Conservation (phyloP, 35 echinoderm and acorn worm species). For the Apostichopus japonicus region DNA sequence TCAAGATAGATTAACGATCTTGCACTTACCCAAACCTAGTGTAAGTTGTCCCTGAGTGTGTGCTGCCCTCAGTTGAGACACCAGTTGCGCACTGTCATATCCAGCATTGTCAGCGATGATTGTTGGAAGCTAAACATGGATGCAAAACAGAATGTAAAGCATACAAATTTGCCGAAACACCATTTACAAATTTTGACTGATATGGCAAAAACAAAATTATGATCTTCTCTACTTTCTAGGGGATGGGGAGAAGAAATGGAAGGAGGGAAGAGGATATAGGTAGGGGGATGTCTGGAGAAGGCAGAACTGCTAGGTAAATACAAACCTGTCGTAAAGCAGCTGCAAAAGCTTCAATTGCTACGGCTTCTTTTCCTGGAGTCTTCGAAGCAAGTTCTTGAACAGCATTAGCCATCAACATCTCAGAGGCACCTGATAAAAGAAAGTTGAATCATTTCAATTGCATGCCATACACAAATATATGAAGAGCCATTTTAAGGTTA, state of each 20-base stretch:
- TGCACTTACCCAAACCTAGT: conserved; percentile 82
- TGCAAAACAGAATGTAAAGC: background rate
- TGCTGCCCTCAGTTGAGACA: conserved; percentile 82
- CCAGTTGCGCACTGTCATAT: conserved; percentile 88
- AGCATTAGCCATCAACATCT: conserved; percentile 99
- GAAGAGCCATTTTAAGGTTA: too few species aligned
- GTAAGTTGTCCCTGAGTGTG: conserved; percentile 80
- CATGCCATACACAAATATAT: too few species aligned
- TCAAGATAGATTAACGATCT: too few species aligned
- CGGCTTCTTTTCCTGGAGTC: conserved; percentile 95
- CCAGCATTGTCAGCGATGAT: conserved; percentile 99
- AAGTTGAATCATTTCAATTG: background rate
- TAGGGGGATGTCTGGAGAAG: too few species aligned
- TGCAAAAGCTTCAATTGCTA: conserved; percentile 97
- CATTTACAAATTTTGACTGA: background rate
- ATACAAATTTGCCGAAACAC: background rate
- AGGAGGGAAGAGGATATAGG: background rate
- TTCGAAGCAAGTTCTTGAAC: conserved; percentile 82
- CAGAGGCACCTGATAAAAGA: conserved; percentile 80
- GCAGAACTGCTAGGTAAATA: background rate
- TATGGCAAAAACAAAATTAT: background rate
- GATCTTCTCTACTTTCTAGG: background rate
- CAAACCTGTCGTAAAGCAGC: conserved; percentile 80
- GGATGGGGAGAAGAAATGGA: background rate
- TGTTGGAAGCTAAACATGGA: conserved; percentile 74